Percentiles rank a stretch among this genome's conserved stretches.
Conservation (phyloP, 2,888 invertebrate species). For the Tenthredo amoena region DNA sequence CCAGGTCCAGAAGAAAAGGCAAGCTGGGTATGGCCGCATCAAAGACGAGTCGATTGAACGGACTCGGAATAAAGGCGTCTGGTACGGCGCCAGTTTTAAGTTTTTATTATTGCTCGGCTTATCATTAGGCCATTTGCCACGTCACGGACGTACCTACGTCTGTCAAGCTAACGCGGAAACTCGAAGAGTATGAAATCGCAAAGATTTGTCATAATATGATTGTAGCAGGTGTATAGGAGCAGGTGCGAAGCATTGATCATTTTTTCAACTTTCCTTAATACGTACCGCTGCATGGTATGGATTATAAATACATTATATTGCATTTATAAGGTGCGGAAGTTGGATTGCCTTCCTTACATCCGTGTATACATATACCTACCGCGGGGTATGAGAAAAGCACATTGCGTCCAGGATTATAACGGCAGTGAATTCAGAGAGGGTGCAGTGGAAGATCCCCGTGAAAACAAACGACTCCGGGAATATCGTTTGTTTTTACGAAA, state of each 20-base stretch:
- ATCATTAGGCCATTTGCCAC: neutral
- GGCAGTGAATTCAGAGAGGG: neutral
- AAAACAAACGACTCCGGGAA: slow-evolving; percentile 36
- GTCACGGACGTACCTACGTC: neutral
- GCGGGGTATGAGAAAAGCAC: neutral
- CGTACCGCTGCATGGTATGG: neutral
- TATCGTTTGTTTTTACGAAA: slow-evolving; percentile 36
- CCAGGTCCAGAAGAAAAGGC: slow-evolving; percentile 46
- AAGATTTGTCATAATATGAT: neutral
- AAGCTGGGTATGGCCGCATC: slow-evolving; percentile 18
- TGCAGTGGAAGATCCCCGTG: neutral
- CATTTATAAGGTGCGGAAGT: slow-evolving; percentile 40
- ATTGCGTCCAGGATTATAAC: slow-evolving; percentile 1
- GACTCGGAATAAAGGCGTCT: slow-evolving; percentile 38
- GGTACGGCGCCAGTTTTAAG: slow-evolving; percentile 44
- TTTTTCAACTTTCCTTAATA: neutral
- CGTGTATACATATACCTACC: slow-evolving; percentile 11
- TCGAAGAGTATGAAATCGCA: neutral
- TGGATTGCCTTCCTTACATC: slow-evolving; percentile 38
- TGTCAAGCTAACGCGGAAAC: neutral
- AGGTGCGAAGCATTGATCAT: neutral
- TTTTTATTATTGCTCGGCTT: slow-evolving; percentile 24
- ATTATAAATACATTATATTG: slow-evolving; percentile 31
- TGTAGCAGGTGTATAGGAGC: too few relatives aligned
- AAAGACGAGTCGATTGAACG: slow-evolving; percentile 40